Base-by-base conservation (phyloP, 2,113 vertebrate species). In the Oreamnos americanus region DNA sequence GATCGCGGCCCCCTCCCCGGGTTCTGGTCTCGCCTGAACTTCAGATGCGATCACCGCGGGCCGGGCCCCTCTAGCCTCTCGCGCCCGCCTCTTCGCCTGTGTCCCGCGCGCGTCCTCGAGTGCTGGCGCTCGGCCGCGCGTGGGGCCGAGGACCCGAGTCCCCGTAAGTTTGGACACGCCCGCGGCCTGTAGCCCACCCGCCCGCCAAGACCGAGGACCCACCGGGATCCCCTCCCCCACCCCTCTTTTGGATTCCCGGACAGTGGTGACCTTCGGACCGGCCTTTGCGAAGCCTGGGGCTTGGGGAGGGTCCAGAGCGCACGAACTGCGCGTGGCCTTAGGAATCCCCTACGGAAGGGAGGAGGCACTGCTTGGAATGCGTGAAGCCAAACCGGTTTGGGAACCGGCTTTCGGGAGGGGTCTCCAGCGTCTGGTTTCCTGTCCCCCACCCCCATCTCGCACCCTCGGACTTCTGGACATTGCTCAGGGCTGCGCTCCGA, bases 111-210 rank as follows among this genome's bases (percentile, higher is more conserved):
- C 95, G 92, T 57, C 64, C 49, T 26, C 6, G 1, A 28, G 43
- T 36, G 23, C 60, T 28, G 97, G 96, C 85, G 91, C 95, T 96
- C 87, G 45, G 96, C 97, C 49, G 95, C 98, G 98, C 84, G 0
- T 23, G 7, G 89, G 58, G 14, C 74, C 15, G 25, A 3, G 33
- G 12, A 14, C 25, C 57, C 0, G 17, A 47, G 36, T 7, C 33
- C 74, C 84, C 0, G 15, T 49, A 76, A 43, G 51, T 49, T 30
- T 1, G 30, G 84, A 71, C 64, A 67, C 16, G 30, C 76, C 33
- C 11, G 13, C 1, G 9, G 71, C 45, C 49, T 33, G 7, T 39
- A 45, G 47, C 84, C 51, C 74, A 47, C 47, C 8, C 30, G 12
- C 26, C 26, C 21, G 1, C 14, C 6, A 62, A 5, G 62, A 49